phyloP scores from a whole-genome alignment of 2,797 vertebrate genomes.

The Scleropages formosus region DNA sequence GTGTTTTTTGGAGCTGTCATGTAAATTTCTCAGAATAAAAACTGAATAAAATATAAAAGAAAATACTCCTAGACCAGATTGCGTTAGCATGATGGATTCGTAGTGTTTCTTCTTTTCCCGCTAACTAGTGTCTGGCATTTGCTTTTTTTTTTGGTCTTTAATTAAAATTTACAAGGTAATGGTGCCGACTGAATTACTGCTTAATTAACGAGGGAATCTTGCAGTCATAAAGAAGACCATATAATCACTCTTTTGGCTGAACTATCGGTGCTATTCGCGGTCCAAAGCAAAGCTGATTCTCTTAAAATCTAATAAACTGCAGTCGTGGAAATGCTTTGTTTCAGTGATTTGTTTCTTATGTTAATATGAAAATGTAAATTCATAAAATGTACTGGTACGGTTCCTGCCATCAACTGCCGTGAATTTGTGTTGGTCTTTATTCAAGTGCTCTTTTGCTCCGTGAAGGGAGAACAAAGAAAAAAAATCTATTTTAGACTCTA shows the following conservation, averaged over 20 bases:
- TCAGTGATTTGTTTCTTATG: not conserved
- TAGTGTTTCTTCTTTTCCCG: not conserved
- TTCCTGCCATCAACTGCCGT: not conserved
- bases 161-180: constrained; percentile 6
- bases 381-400: not conserved
- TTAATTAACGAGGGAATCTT: constrained; percentile 19
- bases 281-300: not conserved
- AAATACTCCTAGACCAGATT: too few relatives aligned
- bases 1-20: not conserved
- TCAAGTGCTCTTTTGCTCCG: not conserved
- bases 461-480: not conserved
- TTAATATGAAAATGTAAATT: not conserved
- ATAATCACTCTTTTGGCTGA: not conserved
- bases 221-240: not conserved
- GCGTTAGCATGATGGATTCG: too few relatives aligned
- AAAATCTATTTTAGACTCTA: not conserved
- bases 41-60: too few relatives aligned
- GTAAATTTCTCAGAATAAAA: not conserved
- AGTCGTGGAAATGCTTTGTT: not conserved
- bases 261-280: not conserved
- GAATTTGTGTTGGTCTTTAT: not conserved
- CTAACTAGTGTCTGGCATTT: not conserved
- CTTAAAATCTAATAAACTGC: not conserved
- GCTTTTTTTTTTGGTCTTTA: not conserved
- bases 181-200: not conserved